Evolutionary conservation across 2,888 invertebrate genomes (phyloP).

Genomic region (Odontocolon sp.): DNA sequence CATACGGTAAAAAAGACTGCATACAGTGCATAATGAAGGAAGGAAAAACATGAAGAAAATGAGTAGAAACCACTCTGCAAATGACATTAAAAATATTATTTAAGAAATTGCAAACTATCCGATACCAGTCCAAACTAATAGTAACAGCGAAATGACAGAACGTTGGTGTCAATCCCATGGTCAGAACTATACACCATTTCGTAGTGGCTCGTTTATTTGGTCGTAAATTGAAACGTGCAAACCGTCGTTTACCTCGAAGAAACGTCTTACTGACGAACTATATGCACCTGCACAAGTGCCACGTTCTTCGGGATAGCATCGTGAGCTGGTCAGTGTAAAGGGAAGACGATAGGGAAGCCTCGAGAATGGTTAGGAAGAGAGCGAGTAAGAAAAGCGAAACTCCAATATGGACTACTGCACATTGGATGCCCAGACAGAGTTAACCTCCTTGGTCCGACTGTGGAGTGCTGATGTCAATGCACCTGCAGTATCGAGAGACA

Average conservation of each 20-base stretch:
- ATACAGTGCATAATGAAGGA: not conserved
- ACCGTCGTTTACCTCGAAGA: not conserved
- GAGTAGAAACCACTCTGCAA: conserved; percentile 17
- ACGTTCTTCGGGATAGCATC: not conserved
- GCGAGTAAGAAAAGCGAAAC: not conserved
- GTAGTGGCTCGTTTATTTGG: too few relatives aligned
- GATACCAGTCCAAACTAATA: too few relatives aligned
- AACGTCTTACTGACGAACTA: not conserved
- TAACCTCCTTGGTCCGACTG: conserved; percentile 23
- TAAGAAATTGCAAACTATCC: too few relatives aligned
- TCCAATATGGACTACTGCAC: not conserved
- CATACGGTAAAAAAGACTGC: conserved; percentile 7
- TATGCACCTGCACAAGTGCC: conserved; percentile 1
- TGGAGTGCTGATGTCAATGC: conserved; percentile 42
- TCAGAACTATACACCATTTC: too few relatives aligned
- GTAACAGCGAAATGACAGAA: too few relatives aligned
- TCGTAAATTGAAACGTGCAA: not conserved
- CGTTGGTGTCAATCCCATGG: too few relatives aligned
- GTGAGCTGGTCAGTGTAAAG: not conserved
- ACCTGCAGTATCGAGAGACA: conserved; percentile 31
- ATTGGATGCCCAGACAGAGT: not conserved
- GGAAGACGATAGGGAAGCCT: not conserved
- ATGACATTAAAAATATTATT: not conserved
- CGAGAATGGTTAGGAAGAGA: not conserved
- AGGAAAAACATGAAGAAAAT: conserved; percentile 10